A percentile compares a stretch with the other conserved stretches of the same genome.
Evolutionary conservation across 1,140 invertebrate genomes (phyloP).

Genomic region (Holotrichia oblita): DNA sequence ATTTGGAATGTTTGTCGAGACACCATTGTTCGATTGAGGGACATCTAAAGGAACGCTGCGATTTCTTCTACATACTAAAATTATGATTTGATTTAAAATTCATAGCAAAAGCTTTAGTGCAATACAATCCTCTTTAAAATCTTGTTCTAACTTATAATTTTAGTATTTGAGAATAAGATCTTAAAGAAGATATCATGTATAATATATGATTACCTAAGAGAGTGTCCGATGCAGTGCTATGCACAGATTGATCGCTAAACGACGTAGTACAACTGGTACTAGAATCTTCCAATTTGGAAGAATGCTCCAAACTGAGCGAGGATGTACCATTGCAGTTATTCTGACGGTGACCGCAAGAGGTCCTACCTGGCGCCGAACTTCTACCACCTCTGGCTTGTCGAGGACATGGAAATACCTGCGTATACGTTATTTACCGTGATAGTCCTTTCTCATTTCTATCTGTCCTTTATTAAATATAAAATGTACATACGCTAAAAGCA

Average conservation of each 20-base stretch:
- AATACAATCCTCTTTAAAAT: no score
- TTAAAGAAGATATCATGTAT: neutral
- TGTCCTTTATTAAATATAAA: conserved; percentile 29
- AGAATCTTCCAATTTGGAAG: conserved; percentile 55
- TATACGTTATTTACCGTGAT: conserved; percentile 8
- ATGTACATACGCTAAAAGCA: conserved; percentile 16
- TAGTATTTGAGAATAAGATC: no score
- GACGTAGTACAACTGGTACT: conserved; percentile 54
- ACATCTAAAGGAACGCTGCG: conserved; percentile 54
- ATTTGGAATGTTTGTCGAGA: conserved; percentile 44
- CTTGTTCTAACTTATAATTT: no score
- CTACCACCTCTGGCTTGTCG: conserved; percentile 45
- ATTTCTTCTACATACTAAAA: conserved; percentile 42
- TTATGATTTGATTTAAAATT: no score
- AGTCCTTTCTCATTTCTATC: conserved; percentile 15
- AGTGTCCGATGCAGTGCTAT: conserved; percentile 57
- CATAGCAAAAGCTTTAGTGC: neutral
- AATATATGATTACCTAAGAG: conserved; percentile 49
- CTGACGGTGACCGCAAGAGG: conserved; percentile 5
- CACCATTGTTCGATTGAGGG: conserved; percentile 44
- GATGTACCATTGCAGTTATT: conserved; percentile 37
- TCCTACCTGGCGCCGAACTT: conserved; percentile 40
- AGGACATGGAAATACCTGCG: conserved; percentile 58
- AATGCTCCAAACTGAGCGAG: conserved; percentile 55
- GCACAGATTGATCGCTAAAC: conserved; percentile 54